These are phyloP conservation scores for Eremophila alpestris DNA, from an alignment of 2,797 vertebrate species.

Conservation along the genomic window DNA sequence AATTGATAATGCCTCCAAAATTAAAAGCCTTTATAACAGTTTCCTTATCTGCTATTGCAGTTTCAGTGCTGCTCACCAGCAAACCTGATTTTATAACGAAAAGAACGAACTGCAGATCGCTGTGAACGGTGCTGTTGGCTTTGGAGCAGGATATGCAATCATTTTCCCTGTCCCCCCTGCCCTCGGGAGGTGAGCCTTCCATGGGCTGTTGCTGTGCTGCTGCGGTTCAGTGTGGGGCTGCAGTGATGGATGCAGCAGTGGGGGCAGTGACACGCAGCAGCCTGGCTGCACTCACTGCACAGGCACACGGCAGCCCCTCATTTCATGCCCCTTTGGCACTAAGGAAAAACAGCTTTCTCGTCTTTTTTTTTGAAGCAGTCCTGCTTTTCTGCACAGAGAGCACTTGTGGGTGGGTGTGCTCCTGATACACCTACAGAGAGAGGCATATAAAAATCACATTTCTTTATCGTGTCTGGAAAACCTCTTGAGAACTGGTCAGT, in stretches of 20 bases:
- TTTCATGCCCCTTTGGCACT: constrained; percentile 82
- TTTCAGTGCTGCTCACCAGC: constrained; percentile 56
- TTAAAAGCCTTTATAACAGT: constrained; percentile 5
- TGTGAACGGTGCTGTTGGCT: constrained; percentile 72
- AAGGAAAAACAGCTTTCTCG: constrained; percentile 61
- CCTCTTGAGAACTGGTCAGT: neutral
- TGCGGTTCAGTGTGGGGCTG: constrained; percentile 77
- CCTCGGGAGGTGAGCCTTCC: constrained; percentile 79
- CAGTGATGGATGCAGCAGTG: constrained; percentile 84
- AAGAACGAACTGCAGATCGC: constrained; percentile 72
- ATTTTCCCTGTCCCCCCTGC: constrained; percentile 72
- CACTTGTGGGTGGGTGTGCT: neutral
- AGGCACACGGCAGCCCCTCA: constrained; percentile 80
- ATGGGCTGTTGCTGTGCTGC: constrained; percentile 79
- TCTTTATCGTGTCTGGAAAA: neutral
- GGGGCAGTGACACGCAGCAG: constrained; percentile 80
- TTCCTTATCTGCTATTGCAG: constrained; percentile 52
- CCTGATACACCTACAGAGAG: neutral
- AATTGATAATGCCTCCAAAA: neutral
- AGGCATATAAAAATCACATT: neutral
- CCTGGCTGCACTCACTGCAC: constrained; percentile 78
- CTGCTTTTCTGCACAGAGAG: neutral
- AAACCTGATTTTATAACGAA: constrained; percentile 52
- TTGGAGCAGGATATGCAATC: constrained; percentile 76
- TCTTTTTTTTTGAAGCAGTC: neutral